phyloP scores from a whole-genome alignment of 2,888 invertebrate genomes.

The Rotaria socialis region DNA sequence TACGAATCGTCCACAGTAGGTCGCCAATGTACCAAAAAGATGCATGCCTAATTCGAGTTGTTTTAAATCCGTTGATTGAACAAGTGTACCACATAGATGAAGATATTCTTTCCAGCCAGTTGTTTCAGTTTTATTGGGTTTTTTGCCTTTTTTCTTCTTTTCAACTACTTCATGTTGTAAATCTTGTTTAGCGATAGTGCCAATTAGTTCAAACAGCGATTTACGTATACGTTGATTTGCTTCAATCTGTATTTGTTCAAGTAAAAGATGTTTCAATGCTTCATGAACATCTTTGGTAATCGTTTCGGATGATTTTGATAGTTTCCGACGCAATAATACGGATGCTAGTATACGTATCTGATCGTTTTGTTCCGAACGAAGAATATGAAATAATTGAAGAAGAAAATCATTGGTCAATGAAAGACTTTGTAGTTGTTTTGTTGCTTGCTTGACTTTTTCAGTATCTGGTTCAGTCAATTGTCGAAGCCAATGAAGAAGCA shows the following conservation, averaged over 20 bases:
- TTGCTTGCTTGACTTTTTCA: conserved; percentile 1
- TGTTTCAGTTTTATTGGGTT: background rate
- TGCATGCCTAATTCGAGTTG: conserved; percentile 15
- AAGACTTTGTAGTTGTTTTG: conserved; percentile 18
- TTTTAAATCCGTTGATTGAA: conserved; percentile 35
- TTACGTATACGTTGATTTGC: background rate
- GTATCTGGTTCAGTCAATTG: conserved; percentile 27
- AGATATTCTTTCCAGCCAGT: conserved; percentile 4
- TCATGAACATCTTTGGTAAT: background rate
- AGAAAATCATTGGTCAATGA: conserved; percentile 30
- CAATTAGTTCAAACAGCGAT: conserved; percentile 33
- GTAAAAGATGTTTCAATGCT: conserved; percentile 14
- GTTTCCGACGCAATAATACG: conserved; percentile 6
- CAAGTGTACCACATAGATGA: conserved; percentile 8
- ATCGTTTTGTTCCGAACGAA: conserved; percentile 28
- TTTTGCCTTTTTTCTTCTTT: background rate
- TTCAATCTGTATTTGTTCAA: conserved; percentile 22
- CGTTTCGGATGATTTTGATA: background rate
- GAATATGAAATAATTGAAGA: background rate
- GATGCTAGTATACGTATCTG: conserved; percentile 27
- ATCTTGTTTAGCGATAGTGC: conserved; percentile 22
- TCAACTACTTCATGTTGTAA: background rate
- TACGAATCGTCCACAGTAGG: background rate
- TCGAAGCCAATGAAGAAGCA: background rate
- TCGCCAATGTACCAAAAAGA: background rate